Evolutionary conservation across 2,113 vertebrate species (phyloP), one percentile per base, ranked within the genome.

Genomic region (Paraplagusia blochii): DNA sequence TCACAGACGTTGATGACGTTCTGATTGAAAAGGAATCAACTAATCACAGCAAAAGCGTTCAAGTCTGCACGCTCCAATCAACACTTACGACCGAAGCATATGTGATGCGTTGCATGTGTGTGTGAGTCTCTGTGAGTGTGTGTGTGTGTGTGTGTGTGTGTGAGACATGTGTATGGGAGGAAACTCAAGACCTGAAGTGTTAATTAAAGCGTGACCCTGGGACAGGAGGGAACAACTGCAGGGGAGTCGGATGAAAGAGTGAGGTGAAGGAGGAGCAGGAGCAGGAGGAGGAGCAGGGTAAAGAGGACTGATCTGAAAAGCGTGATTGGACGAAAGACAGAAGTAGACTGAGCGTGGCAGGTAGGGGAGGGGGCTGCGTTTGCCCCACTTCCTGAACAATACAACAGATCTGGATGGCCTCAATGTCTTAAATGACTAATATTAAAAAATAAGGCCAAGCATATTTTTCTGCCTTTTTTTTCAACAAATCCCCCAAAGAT

Each of bases 131-230:
- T 42, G 48, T 39, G 36, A 9, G 54, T 47, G 44, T 45, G 56
- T 33, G 53, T 42, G 60, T n/a, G 54, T 12, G n/a, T 18, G 17
- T 53, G 55, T 61, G 40, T 44, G 58, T 40, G 64, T 48, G 6
- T 29, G 22, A 2, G 22, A 53, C 17, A 42, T 45, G 44, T 63
- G 75, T 51, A 58, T 64, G 57, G 61, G 81, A 66, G 80, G 64
- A 64, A 81, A 77, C 77, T 84, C 80, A 82, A 83, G 81, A 80
- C 78, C 83, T 85, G 74, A 84, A 84, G 85, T 88, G 87, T 86
- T 88, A 88, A 88, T 88, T 88, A 88, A 86, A 83, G 75, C 50
- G 66, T 82, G 83, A 83, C 82, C 81, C 82, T 78, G 78, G 81
- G 83, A 85, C 72, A 63, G 69, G 52, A 33, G 34, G 66, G 53